Evolutionary conservation across 2,113 vertebrate species (phyloP).

Genomic region (Antennarius striatus): DNA sequence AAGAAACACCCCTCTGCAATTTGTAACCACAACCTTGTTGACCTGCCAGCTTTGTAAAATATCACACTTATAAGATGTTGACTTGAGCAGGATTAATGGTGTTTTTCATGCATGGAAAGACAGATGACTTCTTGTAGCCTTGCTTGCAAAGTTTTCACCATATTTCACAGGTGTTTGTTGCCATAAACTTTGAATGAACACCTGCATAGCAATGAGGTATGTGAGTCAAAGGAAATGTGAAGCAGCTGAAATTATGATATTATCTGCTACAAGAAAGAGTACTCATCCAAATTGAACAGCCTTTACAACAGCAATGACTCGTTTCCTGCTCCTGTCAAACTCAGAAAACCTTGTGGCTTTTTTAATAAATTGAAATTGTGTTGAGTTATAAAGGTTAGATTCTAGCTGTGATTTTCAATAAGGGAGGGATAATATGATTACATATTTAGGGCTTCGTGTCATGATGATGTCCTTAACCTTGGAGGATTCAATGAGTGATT

Average conservation of each 20-base stretch:
- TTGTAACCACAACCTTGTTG: slow-evolving; percentile 27
- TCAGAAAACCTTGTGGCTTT: not conserved
- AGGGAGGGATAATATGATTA: not conserved
- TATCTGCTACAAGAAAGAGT: slow-evolving; percentile 33
- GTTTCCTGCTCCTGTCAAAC: slow-evolving; percentile 36
- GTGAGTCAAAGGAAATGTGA: slow-evolving; percentile 39
- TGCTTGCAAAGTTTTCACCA: slow-evolving; percentile 37
- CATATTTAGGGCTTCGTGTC: not conserved
- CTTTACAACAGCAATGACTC: slow-evolving; percentile 38
- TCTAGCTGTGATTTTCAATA: slow-evolving; percentile 5
- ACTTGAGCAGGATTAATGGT: slow-evolving; percentile 43
- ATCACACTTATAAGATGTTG: slow-evolving; percentile 34
- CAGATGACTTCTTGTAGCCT: slow-evolving; percentile 43
- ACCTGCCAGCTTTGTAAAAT: slow-evolving; percentile 23
- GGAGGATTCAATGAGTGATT: not conserved
- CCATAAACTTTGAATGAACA: slow-evolving; percentile 30
- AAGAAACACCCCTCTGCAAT: slow-evolving; percentile 14
- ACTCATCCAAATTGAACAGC: slow-evolving; percentile 40
- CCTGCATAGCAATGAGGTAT: slow-evolving; percentile 41
- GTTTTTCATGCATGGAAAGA: slow-evolving; percentile 45
- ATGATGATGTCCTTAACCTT: not conserved
- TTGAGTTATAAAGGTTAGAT: slow-evolving; percentile 7
- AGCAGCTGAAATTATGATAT: slow-evolving; percentile 45
- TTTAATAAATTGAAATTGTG: not conserved
- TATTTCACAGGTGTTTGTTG: slow-evolving; percentile 29